phyloP scores from a whole-genome alignment of 2,797 vertebrate genomes.

The Anguilla pacifica region DNA sequence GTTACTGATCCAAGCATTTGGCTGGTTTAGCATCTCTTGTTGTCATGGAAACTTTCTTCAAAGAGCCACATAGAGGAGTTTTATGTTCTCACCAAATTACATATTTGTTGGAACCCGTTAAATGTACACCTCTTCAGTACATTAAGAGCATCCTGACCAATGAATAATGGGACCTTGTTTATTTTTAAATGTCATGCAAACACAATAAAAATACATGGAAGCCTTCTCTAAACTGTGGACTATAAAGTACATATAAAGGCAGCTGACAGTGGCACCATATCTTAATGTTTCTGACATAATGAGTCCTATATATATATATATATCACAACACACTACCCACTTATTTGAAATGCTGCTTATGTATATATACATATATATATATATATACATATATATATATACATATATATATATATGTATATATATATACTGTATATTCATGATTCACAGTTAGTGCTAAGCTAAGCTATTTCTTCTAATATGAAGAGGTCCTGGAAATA shows the following conservation, averaged over 20 bases:
- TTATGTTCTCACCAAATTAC: neutral
- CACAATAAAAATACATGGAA: neutral
- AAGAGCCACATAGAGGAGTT: neutral
- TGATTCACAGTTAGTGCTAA: too few relatives aligned
- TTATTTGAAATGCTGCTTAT: too few relatives aligned
- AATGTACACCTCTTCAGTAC: conserved; percentile 7
- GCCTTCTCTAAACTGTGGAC: neutral
- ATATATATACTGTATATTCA: too few relatives aligned
- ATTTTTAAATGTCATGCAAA: neutral
- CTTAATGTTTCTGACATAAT: neutral
- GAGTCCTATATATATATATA: too few relatives aligned
- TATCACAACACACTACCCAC: too few relatives aligned
- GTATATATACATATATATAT: too few relatives aligned
- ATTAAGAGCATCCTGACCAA: conserved; percentile 6
- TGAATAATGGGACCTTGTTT: neutral
- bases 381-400: too few relatives aligned
- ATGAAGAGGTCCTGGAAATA: too few relatives aligned
- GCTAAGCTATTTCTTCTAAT: too few relatives aligned
- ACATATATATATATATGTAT: too few relatives aligned
- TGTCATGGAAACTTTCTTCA: conserved; percentile 14
- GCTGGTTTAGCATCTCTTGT: conserved; percentile 2
- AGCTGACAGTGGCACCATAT: neutral
- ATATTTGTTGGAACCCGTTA: conserved; percentile 10
- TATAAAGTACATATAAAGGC: neutral
- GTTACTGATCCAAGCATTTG: neutral